Base-by-base conservation (phyloP, 2,113 vertebrate species). In the Calyptomena viridis region DNA sequence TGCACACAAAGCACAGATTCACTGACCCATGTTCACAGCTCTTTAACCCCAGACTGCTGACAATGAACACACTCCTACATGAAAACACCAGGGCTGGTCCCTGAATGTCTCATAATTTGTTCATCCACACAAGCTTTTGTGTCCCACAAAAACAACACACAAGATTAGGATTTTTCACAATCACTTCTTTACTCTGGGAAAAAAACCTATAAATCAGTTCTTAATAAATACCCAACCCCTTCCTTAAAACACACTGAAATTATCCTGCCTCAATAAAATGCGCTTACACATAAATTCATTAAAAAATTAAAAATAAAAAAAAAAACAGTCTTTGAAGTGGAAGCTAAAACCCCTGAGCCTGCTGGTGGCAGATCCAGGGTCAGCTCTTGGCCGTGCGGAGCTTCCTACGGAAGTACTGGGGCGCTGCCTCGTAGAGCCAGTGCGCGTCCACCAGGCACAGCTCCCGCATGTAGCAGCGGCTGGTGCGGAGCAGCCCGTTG, bases 381-480 rank as follows among this genome's bases (percentile, higher is more conserved):
- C 93, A 98, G 97, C 82, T 98, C 93, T 97, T 98, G 89, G 89
- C 53, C 0, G 85, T 56, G 31, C 96, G 98, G n/a, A 99, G 98
- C 76, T 98, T 99, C 89, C 98, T 98, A 69, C 98, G 96, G 92
- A 99, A 99, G 90, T 99, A 99, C 3, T 99, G 98, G 0, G 99
- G 99, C 0, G 99, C 99, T 0, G 99, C 98, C 1, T 99, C 99
- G 1, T 98, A 98, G 24, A 99, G 98, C 99, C 99, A 99, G 64
- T 99, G 98, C 0, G 99, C 94, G 0, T 99, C 99, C 49, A 99
- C 99, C 67, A 99, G 91, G 9, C 99, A 99, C 64, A 99, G 98
- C 94, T 99, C 99, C 20, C 99, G 98, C 99, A 99, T 99, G 98
- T 99, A 99, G 98, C 99, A 98, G 94, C 98, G 98, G 58, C 97